Evolutionary conservation across 2,888 invertebrate genomes (phyloP).

Genomic region (Leptarthrus brevirostris): DNA sequence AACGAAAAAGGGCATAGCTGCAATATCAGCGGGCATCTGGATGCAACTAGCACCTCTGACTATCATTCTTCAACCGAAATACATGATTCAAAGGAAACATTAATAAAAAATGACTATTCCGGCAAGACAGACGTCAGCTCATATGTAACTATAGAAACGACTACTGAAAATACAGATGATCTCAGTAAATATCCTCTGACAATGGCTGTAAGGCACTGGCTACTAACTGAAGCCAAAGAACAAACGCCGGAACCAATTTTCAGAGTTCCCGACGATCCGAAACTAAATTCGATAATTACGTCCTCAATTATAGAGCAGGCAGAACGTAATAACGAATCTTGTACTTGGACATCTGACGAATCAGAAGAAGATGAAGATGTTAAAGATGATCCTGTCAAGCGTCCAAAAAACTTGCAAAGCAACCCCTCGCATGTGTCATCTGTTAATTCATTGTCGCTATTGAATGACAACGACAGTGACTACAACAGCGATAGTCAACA

Average conservation of each 20-base stretch:
- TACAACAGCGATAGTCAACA: conserved; percentile 52
- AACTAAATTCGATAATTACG: conserved; percentile 40
- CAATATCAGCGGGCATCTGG: background rate
- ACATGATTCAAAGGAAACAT: background rate
- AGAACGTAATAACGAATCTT: conserved; percentile 47
- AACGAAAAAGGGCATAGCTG: background rate
- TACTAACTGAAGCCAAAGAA: conserved; percentile 64
- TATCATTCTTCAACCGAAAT: background rate
- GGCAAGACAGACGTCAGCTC: background rate
- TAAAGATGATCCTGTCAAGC: conserved; percentile 59
- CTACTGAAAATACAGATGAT: background rate
- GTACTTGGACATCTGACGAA: conserved; percentile 35
- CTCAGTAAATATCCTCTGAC: conserved; percentile 68
- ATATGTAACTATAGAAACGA: background rate
- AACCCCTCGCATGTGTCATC: conserved; percentile 71
- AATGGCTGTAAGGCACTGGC: conserved; percentile 73
- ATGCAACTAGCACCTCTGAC: background rate
- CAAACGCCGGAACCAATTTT: conserved; percentile 61
- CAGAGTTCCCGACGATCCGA: conserved; percentile 54
- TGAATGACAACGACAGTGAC: conserved; percentile 33
- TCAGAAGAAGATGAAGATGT: conserved; percentile 47
- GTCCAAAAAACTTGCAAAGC: conserved; percentile 70
- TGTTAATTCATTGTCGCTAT: conserved; percentile 60
- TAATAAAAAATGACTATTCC: background rate
- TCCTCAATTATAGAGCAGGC: conserved; percentile 27